Evolutionary conservation across 2,113 vertebrate genomes (phyloP).

Genomic region (Xenopus laevis): DNA sequence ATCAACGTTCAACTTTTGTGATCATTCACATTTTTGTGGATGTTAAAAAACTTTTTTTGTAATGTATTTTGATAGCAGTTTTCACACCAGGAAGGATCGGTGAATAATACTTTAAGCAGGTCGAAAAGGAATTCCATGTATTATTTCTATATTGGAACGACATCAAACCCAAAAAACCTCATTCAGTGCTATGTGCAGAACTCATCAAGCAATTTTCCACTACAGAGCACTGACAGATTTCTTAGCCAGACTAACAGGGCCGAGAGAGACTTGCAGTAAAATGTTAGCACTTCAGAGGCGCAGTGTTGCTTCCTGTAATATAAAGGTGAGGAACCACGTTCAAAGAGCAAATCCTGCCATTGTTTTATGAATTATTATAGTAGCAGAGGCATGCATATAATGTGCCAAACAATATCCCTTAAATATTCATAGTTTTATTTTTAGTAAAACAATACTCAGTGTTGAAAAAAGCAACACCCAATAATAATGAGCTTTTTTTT

Average conservation of each 20-base stretch:
- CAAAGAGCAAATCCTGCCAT: neutral
- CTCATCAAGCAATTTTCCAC: neutral
- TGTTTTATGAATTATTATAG: neutral
- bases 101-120: neutral
- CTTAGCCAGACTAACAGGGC: neutral
- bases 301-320: neutral
- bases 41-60: no score
- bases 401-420: neutral
- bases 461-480: no score
- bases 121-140: conserved; percentile 20
- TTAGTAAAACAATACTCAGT: no score
- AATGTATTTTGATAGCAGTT: no score
- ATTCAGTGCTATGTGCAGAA: neutral
- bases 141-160: conserved; percentile 36
- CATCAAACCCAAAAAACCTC: neutral
- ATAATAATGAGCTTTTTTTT: no score
- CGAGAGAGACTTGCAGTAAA: no score
- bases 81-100: no score
- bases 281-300: no score
- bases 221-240: neutral
- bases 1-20: no score
- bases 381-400: neutral
- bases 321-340: neutral
- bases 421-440: no score
- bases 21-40: no score